Conservation (phyloP, 1,140 invertebrate genomes). For the Drosophila setifemur region DNA sequence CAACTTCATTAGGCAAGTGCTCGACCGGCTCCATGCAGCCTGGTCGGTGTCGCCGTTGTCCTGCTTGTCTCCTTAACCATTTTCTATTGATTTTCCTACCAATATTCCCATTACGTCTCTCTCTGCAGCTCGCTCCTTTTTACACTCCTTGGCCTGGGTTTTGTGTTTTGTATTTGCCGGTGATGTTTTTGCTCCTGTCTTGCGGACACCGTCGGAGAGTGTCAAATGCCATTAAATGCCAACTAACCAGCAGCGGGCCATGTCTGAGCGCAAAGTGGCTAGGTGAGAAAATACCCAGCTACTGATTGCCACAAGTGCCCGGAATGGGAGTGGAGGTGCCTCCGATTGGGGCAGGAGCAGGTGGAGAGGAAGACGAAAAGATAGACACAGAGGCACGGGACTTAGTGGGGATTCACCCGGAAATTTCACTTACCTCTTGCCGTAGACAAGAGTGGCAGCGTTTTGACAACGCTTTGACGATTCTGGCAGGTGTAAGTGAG, state of each 20-base stretch:
- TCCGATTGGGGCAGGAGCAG: too few relatives aligned
- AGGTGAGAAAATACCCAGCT: slow-evolving; percentile 50
- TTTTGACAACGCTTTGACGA: slow-evolving; percentile 61
- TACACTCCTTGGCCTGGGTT: slow-evolving; percentile 5
- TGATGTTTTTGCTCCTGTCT: slow-evolving; percentile 56
- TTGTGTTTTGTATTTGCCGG: slow-evolving; percentile 41
- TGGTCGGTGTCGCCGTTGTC: not conserved
- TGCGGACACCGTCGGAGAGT: slow-evolving; percentile 50
- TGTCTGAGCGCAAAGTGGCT: slow-evolving; percentile 48
- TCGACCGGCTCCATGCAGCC: slow-evolving; percentile 24
- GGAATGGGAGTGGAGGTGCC: not conserved
- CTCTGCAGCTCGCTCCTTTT: not conserved
- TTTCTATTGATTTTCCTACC: slow-evolving; percentile 57
- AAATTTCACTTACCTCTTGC: slow-evolving; percentile 64
- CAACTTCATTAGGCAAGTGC: slow-evolving; percentile 62
- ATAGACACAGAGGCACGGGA: too few relatives aligned
- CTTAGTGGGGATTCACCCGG: slow-evolving; percentile 16
- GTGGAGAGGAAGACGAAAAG: too few relatives aligned
- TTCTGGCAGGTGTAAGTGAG: slow-evolving; percentile 53
- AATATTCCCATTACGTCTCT: slow-evolving; percentile 54
- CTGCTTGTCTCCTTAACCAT: slow-evolving; percentile 19
- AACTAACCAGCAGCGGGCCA: slow-evolving; percentile 54
- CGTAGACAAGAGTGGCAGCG: slow-evolving; percentile 57
- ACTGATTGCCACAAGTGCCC: slow-evolving; percentile 62
- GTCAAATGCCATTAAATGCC: slow-evolving; percentile 76